Evolutionary conservation across 2,888 invertebrate genomes (phyloP).

Genomic region (Zonitis immaculata): DNA sequence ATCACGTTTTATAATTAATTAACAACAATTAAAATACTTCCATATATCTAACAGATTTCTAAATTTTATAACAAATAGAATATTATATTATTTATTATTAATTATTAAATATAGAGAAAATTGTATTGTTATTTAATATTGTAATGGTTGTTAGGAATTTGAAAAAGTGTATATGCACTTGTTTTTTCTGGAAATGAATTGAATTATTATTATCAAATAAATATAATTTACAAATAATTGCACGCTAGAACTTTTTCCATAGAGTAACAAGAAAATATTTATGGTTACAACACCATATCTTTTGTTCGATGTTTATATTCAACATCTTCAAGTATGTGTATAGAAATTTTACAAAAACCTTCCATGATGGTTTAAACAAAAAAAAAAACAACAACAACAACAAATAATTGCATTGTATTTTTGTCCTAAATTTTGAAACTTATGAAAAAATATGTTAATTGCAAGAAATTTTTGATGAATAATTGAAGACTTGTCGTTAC

Average conservation of each 20-base stretch:
- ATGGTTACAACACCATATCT: neutral
- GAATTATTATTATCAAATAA: too few species aligned
- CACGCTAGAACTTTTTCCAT: neutral
- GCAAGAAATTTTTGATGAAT: neutral
- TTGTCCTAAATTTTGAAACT: neutral
- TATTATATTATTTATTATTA: too few species aligned
- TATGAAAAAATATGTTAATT: neutral
- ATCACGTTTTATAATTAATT: too few species aligned
- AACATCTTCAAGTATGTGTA: neutral
- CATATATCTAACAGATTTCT: too few species aligned
- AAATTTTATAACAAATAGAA: too few species aligned
- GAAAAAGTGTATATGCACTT: neutral
- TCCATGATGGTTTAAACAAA: too few species aligned
- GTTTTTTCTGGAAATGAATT: neutral
- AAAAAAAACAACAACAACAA: neutral
- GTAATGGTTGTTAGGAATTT: neutral
- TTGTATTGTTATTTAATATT: neutral
- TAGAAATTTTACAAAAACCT: neutral
- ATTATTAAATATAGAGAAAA: too few species aligned
- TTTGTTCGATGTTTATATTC: neutral
- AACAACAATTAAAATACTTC: too few species aligned
- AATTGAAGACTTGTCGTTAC: neutral
- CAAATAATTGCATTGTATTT: neutral
- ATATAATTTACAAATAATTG: neutral
- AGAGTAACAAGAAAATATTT: neutral